These are phyloP conservation scores for Actinia equina DNA, from an alignment of 64 coral and sea anemone genomes.

Conservation along the genomic window DNA sequence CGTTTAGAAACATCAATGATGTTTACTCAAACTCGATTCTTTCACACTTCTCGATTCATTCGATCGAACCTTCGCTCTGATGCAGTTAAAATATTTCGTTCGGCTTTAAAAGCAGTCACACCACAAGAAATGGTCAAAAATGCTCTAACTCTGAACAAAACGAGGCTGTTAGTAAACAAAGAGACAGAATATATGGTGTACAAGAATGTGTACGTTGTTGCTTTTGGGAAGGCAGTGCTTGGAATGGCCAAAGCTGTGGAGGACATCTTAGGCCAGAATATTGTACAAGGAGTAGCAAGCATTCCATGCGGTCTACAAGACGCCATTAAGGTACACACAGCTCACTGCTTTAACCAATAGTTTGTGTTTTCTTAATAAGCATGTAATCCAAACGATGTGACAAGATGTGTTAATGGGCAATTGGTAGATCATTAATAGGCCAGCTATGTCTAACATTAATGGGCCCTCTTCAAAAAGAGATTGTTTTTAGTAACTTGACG, in stretches of 20 bases:
- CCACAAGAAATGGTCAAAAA: conserved; percentile 83
- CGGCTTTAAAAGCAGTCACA: conserved; percentile 78
- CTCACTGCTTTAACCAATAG: background rate
- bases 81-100: conserved; percentile 77
- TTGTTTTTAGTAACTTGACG: background rate
- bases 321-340: conserved; percentile 55
- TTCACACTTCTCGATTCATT: conserved; percentile 5
- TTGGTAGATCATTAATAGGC: background rate
- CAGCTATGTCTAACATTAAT: background rate
- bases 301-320: conserved; percentile 67
- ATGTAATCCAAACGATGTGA: background rate
- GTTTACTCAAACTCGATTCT: background rate
- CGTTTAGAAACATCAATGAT: background rate
- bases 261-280: conserved; percentile 68
- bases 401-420: background rate
- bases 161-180: conserved; percentile 54
- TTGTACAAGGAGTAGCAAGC: conserved; percentile 79
- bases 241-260: conserved; percentile 97
- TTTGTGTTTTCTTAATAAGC: background rate
- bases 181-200: conserved; percentile 73
- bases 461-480: background rate
- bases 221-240: conserved; percentile 96
- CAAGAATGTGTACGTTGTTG: conserved; percentile 86
- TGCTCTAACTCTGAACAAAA: conserved; percentile 59
- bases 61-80: conserved; percentile 41